Percentiles rank a stretch among this genome's conserved stretches.
Conservation (phyloP, 2,113 vertebrate species). For the Deroptyus accipitrinus region DNA sequence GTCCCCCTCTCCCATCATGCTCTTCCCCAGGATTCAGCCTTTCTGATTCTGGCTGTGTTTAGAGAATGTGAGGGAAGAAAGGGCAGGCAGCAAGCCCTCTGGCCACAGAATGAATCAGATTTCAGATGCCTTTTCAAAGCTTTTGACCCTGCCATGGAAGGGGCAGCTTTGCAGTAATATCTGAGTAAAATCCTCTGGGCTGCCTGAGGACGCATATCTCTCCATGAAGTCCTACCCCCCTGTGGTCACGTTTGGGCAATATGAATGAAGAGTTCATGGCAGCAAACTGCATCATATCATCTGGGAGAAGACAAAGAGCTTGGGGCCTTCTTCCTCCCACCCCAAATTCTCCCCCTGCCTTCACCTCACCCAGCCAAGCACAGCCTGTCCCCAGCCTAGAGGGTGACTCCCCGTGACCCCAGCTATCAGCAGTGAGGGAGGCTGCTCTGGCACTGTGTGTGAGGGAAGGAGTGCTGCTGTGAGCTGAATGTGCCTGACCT, state of each 20-base stretch:
- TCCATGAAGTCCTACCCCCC: not conserved
- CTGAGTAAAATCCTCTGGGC: no score
- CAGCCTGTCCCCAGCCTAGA: not conserved
- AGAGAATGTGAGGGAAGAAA: not conserved
- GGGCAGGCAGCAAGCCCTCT: not conserved
- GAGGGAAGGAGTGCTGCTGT: not conserved
- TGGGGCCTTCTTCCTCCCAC: not conserved
- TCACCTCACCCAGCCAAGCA: not conserved
- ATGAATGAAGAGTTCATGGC: not conserved
- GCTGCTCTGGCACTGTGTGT: fast-evolving
- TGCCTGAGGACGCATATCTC: not conserved
- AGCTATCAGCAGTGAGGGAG: not conserved
- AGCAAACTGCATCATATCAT: not conserved
- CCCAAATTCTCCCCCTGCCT: not conserved
- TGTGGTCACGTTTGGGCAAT: not conserved
- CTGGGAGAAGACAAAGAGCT: not conserved
- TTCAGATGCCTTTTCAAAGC: not conserved
- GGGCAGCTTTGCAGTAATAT: not conserved
- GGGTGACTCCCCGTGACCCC: fast-evolving
- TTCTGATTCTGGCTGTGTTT: not conserved
- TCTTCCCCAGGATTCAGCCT: not conserved
- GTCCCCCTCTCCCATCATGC: not conserved
- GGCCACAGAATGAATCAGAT: not conserved
- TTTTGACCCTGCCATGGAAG: not conserved
- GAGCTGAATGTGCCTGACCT: fast-evolving